Conservation (phyloP, 1,140 invertebrate species). For the Atta texana region DNA sequence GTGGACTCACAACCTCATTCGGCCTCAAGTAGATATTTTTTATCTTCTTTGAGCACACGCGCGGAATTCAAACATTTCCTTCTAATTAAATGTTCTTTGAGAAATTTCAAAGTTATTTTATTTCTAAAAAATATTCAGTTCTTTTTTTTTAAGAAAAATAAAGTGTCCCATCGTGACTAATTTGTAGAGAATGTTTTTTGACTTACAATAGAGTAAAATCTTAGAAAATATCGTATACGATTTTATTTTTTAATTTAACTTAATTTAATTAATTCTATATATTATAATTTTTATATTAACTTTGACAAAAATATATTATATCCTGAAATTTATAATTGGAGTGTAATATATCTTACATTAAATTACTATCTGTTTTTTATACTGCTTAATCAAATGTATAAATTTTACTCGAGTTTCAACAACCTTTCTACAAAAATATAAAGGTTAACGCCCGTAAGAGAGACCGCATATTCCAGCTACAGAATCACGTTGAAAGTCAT, state of each 20-base stretch:
- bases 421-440: background rate
- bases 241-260: background rate
- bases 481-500: slow-evolving; percentile 36
- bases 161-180: background rate
- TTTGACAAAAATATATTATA: background rate
- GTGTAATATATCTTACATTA: background rate
- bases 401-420: background rate
- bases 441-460: background rate
- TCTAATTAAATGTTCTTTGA: background rate
- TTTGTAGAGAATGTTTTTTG: too few species aligned
- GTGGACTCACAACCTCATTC: slow-evolving; percentile 30
- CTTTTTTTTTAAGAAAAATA: background rate
- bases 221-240: background rate
- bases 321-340: background rate
- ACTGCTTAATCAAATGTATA: background rate
- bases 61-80: background rate
- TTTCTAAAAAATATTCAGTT: background rate
- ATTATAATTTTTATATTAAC: background rate
- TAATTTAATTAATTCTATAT: background rate
- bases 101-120: background rate
- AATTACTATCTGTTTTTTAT: background rate
- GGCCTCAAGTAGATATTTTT: background rate
- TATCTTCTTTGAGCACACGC: background rate
- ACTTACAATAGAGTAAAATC: too few species aligned
- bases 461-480: background rate